Percentiles rank a stretch among this genome's conserved stretches.
Conservation (phyloP, 2,888 invertebrate species). For the Melanchra persicariae region DNA sequence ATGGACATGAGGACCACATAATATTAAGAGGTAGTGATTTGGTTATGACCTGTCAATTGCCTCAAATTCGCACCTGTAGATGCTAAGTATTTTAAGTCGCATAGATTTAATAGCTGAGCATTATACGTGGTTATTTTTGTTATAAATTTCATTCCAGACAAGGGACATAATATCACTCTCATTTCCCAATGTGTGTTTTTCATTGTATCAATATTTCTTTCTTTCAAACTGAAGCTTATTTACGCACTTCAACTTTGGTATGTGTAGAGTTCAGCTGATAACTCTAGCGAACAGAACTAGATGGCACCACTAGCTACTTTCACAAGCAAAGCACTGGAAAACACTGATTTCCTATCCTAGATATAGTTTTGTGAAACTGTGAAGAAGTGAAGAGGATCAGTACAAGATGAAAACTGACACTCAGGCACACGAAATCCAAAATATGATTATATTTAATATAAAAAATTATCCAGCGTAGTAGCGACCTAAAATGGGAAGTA, state of each 20-base stretch:
- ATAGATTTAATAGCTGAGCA: not conserved
- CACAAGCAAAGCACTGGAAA: not conserved
- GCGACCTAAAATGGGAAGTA: not conserved
- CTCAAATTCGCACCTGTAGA: not conserved
- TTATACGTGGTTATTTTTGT: not conserved
- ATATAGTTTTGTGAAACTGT: not conserved
- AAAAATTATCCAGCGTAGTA: too few relatives aligned
- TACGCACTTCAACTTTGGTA: not conserved
- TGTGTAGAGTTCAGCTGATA: not conserved
- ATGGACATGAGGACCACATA: not conserved
- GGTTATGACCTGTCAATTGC: not conserved
- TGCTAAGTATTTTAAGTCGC: not conserved
- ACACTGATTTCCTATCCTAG: not conserved
- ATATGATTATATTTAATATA: too few relatives aligned
- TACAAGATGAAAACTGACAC: not conserved
- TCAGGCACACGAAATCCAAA: not conserved
- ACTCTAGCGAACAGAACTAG: conserved; percentile 34
- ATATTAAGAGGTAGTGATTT: not conserved
- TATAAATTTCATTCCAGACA: not conserved
- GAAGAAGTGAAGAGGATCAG: too few relatives aligned
- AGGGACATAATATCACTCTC: not conserved
- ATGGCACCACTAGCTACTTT: conserved; percentile 32
- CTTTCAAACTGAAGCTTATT: not conserved
- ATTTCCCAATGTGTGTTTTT: not conserved
- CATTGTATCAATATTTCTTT: not conserved